phyloP scores from a whole-genome alignment of 2,797 vertebrate species.

The Lithobates pipiens region DNA sequence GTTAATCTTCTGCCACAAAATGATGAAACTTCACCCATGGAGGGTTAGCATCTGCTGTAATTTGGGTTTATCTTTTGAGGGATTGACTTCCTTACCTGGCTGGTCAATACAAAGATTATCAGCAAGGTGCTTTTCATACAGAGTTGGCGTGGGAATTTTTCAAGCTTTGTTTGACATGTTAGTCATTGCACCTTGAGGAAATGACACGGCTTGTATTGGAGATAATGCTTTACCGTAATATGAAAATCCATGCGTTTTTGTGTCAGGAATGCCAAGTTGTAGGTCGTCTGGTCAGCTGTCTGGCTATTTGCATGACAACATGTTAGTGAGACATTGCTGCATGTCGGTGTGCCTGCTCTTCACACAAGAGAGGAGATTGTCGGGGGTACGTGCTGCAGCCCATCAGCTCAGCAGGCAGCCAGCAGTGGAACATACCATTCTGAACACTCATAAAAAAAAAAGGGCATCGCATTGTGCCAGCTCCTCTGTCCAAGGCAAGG shows the following conservation, averaged over 20 bases:
- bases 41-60: not conserved
- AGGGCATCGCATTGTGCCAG: slow-evolving; percentile 59
- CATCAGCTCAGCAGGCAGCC: slow-evolving; percentile 86
- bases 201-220: not conserved
- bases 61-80: not conserved
- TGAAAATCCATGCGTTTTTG: not conserved
- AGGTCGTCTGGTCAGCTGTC: not conserved
- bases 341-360: slow-evolving; percentile 69
- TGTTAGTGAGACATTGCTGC: slow-evolving; percentile 65
- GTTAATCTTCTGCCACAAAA: no score
- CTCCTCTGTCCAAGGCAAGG: slow-evolving; percentile 59
- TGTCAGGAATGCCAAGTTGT: not conserved
- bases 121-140: not conserved
- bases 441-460: slow-evolving; percentile 73
- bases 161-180: not conserved
- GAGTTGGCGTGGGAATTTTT: not conserved
- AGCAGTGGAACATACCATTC: slow-evolving; percentile 81
- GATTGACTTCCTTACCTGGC: not conserved
- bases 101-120: not conserved
- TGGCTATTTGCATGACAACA: not conserved
- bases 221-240: not conserved
- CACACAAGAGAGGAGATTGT: slow-evolving; percentile 40
- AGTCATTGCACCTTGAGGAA: not conserved
- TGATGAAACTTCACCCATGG: not conserved
- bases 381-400: slow-evolving; percentile 79